Evolutionary conservation across 2,113 vertebrate genomes (phyloP).

Genomic region (Dendrocopos noguchii): DNA sequence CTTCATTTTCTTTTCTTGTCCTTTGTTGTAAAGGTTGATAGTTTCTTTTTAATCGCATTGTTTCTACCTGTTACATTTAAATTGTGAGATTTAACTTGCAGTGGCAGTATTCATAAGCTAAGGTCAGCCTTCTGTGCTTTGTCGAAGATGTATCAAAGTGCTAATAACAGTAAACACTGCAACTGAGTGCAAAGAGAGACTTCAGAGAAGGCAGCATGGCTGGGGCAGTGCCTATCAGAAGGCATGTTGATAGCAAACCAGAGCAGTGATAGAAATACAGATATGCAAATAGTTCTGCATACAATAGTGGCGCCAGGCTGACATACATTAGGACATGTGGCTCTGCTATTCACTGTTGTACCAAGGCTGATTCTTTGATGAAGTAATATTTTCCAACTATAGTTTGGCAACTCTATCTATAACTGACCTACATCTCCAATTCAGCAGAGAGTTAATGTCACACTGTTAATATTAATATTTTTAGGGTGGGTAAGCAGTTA

Average conservation of each 20-base stretch:
- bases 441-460: constrained; percentile 63
- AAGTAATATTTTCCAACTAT: constrained; percentile 68
- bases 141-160: not conserved
- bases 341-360: constrained; percentile 45
- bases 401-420: constrained; percentile 39
- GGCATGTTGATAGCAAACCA: constrained; percentile 20
- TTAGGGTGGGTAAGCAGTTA: constrained; percentile 62
- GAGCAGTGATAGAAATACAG: constrained; percentile 29
- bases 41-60: not conserved
- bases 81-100: not conserved
- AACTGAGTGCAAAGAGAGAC: not conserved
- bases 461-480: constrained; percentile 58
- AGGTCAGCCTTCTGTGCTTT: not conserved
- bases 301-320: constrained; percentile 65
- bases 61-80: not conserved
- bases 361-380: constrained; percentile 61
- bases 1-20: not conserved
- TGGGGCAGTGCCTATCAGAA: not conserved
- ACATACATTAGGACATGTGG: constrained; percentile 37
- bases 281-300: constrained; percentile 45
- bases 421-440: constrained; percentile 59
- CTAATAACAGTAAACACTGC: not conserved
- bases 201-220: constrained; percentile 24
- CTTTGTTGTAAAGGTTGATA: not conserved
- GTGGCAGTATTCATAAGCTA: not conserved